phyloP scores from a whole-genome alignment of 2,888 invertebrate genomes.

The Protophormia terraenovae region DNA sequence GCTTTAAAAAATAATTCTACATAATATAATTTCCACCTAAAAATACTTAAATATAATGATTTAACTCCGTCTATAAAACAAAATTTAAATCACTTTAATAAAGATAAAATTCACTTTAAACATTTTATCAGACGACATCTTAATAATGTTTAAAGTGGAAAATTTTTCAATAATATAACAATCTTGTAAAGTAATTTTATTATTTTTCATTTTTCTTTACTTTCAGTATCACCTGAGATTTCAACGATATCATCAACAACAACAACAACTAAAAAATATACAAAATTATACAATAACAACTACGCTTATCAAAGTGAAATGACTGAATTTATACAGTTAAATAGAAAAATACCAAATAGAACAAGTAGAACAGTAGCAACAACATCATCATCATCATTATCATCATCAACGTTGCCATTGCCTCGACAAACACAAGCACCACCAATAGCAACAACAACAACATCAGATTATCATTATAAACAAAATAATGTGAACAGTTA shows the following conservation, averaged over 20 bases:
- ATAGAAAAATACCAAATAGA: slow-evolving; percentile 55
- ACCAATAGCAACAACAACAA: not conserved
- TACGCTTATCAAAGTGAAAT: slow-evolving; percentile 56
- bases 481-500: slow-evolving; percentile 23
- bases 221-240: slow-evolving; percentile 73
- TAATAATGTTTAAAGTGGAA: not conserved
- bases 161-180: not conserved
- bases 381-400: not conserved
- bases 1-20: no score
- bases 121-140: not conserved
- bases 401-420: slow-evolving; percentile 8
- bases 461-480: slow-evolving; percentile 3
- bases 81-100: no score
- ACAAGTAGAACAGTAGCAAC: slow-evolving; percentile 64
- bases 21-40: no score
- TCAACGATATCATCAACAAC: slow-evolving; percentile 73
- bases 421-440: not conserved
- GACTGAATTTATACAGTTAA: slow-evolving; percentile 50
- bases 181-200: not conserved
- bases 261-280: slow-evolving; percentile 68
- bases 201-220: not conserved
- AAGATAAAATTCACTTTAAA: not conserved
- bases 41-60: no score
- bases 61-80: no score
- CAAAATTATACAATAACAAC: slow-evolving; percentile 55